Evolutionary conservation across 2,113 vertebrate genomes (phyloP).

Genomic region (Pseudopipra pipra): DNA sequence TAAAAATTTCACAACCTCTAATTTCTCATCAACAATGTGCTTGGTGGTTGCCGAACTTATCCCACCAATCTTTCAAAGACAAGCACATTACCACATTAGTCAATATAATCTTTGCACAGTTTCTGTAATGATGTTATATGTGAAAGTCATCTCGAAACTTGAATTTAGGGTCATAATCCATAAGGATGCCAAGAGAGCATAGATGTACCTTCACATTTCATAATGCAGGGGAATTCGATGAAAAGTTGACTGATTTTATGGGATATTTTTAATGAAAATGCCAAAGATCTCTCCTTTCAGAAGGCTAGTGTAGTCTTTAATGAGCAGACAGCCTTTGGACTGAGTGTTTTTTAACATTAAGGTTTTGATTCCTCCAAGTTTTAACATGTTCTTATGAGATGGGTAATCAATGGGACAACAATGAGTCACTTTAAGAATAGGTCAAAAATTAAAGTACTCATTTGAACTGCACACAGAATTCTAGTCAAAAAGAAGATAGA

Average conservation of each 20-base stretch:
- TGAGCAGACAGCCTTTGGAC: background rate
- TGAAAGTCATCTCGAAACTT: background rate
- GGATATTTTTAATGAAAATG: background rate
- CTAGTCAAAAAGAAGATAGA: background rate
- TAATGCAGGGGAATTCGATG: background rate
- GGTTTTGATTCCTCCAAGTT: background rate
- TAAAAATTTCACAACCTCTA: background rate
- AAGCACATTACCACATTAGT: background rate
- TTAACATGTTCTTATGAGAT: background rate
- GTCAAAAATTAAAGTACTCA: background rate
- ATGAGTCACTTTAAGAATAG: background rate
- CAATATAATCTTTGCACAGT: background rate
- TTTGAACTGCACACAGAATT: background rate
- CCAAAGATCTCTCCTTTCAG: background rate
- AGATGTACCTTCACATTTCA: background rate
- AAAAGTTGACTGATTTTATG: background rate
- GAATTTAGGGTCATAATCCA: background rate
- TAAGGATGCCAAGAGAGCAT: background rate
- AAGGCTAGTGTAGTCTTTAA: background rate
- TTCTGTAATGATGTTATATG: background rate
- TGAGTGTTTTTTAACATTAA: background rate
- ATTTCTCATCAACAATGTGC: background rate
- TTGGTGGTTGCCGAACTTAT: background rate
- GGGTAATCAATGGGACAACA: background rate
- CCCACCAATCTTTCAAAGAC: background rate